These are phyloP conservation scores for Chloropsis hardwickii DNA, from an alignment of 2,113 vertebrate genomes.

Conservation along the genomic window DNA sequence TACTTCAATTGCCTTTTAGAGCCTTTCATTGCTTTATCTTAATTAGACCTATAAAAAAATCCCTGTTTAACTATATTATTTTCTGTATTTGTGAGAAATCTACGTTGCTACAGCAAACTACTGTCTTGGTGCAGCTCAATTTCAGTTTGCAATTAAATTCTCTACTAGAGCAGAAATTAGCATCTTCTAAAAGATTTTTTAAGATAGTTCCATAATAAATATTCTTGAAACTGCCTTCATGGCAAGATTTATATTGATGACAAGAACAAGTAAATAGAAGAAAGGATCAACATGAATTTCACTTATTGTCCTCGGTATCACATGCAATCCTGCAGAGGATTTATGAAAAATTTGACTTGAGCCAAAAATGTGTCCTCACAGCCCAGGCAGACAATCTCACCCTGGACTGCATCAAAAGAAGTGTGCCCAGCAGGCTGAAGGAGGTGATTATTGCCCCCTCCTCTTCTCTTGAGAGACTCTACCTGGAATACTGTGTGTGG, in stretches of 20 bases:
- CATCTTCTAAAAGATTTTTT: slow-evolving; percentile 19
- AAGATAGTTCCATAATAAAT: slow-evolving; percentile 18
- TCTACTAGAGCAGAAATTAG: slow-evolving; percentile 17
- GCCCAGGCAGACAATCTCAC: neutral
- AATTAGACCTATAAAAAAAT: slow-evolving; percentile 42
- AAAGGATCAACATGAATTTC: neutral
- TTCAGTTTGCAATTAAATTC: slow-evolving; percentile 32
- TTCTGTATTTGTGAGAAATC: slow-evolving; percentile 26
- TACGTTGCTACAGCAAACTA: slow-evolving; percentile 8
- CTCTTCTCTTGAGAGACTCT: neutral
- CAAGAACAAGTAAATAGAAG: neutral
- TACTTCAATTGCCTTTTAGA: slow-evolving; percentile 24
- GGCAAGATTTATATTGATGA: slow-evolving; percentile 17
- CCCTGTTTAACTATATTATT: neutral
- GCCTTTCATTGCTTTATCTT: slow-evolving; percentile 27
- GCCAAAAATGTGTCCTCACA: neutral
- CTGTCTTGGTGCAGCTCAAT: neutral
- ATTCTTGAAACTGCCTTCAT: neutral
- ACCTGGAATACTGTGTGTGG: neutral
- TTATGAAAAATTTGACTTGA: neutral
- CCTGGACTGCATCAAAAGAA: neutral
- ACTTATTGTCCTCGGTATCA: neutral
- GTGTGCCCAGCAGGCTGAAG: neutral
- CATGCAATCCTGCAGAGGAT: neutral
- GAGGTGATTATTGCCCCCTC: neutral